A percentile compares a stretch with the other conserved stretches of the same genome.
Conservation (phyloP, 1,140 invertebrate genomes). For the Linepithema humile region DNA sequence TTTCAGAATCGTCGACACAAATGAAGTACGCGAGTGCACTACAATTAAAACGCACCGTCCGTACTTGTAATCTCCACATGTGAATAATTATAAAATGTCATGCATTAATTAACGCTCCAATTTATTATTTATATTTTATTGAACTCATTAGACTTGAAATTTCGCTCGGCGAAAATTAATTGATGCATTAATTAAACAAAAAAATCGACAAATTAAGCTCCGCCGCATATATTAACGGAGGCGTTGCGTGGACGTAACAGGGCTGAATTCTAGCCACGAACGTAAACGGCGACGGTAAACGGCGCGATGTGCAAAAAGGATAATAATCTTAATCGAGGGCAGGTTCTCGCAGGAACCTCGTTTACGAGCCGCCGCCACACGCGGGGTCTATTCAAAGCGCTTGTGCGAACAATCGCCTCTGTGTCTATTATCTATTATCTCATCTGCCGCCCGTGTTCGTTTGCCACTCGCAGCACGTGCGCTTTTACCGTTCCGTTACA, state of each 20-base stretch:
- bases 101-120: neutral
- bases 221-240: too few species aligned
- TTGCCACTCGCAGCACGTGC: conserved; percentile 46
- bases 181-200: neutral
- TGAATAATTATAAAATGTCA: neutral
- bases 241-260: too few species aligned
- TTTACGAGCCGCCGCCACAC: conserved; percentile 24
- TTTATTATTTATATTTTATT: neutral
- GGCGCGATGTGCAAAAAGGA: conserved; percentile 37
- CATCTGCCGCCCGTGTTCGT: conserved; percentile 16
- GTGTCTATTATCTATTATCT: conserved; percentile 61
- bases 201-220: neutral
- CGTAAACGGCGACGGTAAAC: neutral
- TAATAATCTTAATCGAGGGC: conserved; percentile 60
- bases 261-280: neutral
- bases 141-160: neutral
- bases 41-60: too few species aligned
- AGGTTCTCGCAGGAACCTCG: conserved; percentile 19
- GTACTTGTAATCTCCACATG: too few species aligned
- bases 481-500: conserved; percentile 39
- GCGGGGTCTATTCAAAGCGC: conserved; percentile 7
- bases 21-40: too few species aligned
- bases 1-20: neutral
- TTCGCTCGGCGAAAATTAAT: neutral
- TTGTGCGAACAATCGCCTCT: conserved; percentile 56